Evolutionary conservation across 1,140 invertebrate species (phyloP).

Genomic region (Sitophilus oryzae): DNA sequence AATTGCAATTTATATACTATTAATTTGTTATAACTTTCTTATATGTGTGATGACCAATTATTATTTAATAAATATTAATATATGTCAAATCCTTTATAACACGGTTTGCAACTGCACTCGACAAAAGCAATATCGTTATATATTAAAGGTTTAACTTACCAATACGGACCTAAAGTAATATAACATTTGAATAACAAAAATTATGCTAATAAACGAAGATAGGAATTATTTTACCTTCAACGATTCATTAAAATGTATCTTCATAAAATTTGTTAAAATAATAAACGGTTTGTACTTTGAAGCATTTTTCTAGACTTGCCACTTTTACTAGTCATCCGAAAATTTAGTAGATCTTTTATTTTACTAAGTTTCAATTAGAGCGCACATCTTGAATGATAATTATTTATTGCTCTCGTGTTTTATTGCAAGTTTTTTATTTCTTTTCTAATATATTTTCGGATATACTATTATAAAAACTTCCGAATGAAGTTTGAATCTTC

Average conservation of each 20-base stretch:
- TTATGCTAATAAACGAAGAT: slow-evolving; percentile 38
- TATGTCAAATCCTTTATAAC: too few species aligned
- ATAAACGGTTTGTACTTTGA: slow-evolving; percentile 45
- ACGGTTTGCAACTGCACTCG: not conserved
- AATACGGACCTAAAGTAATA: slow-evolving; percentile 9
- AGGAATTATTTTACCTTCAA: slow-evolving; percentile 43
- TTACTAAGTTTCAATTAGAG: too few species aligned
- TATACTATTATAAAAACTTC: slow-evolving; percentile 3
- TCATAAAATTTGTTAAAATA: slow-evolving; percentile 46
- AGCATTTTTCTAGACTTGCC: slow-evolving; percentile 43
- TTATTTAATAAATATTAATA: too few species aligned
- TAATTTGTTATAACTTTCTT: too few species aligned
- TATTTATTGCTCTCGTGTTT: too few species aligned
- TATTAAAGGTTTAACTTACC: slow-evolving; percentile 13
- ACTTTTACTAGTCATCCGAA: slow-evolving; percentile 25
- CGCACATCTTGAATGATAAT: too few species aligned
- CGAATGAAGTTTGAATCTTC: slow-evolving; percentile 19
- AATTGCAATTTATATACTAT: too few species aligned
- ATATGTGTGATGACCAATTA: too few species aligned
- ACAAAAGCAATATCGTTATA: not conserved
- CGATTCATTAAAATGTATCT: slow-evolving; percentile 41
- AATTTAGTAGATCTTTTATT: too few species aligned
- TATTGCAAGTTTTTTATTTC: not conserved
- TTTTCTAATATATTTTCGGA: slow-evolving; percentile 4
- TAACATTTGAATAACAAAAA: slow-evolving; percentile 21